phyloP scores from a whole-genome alignment of 2,113 vertebrate species.

The Mionectes macconnelli region DNA sequence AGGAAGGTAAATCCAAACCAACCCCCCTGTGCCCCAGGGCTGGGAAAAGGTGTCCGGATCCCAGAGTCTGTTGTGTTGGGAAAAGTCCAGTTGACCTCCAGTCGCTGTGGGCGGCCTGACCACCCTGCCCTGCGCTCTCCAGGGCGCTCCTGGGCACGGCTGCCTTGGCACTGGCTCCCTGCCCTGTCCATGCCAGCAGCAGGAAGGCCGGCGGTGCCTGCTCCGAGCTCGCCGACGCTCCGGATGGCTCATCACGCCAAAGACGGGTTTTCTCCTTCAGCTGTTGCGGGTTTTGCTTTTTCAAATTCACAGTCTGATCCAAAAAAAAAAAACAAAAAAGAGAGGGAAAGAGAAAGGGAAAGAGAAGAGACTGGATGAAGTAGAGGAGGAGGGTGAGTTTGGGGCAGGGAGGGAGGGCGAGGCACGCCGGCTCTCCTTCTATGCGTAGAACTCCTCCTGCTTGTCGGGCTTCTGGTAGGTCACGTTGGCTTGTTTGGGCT shows the following conservation, averaged over 20 bases:
- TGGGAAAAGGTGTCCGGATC: not conserved
- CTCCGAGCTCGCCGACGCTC: not conserved
- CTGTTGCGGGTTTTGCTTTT: not conserved
- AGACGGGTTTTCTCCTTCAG: not conserved
- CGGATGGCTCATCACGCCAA: not conserved
- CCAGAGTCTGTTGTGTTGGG: not conserved
- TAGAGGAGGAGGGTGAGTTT: not conserved
- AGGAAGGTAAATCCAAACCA: constrained; percentile 39
- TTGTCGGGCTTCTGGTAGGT: constrained; percentile 99
- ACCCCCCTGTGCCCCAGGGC: not conserved
- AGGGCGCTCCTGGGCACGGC: not conserved
- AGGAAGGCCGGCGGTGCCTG: not conserved
- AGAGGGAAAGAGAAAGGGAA: not conserved
- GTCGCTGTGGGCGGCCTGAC: accelerated
- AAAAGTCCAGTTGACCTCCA: not conserved
- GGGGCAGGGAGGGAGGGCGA: constrained; percentile 46
- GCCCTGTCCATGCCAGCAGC: not conserved
- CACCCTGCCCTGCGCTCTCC: accelerated
- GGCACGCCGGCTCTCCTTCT: constrained; percentile 71
- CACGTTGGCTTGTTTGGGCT: constrained; percentile 96
- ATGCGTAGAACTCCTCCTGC: constrained; percentile 99
- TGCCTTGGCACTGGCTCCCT: not conserved
- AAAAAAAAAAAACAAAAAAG: not conserved
- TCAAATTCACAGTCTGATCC: constrained; percentile 56
- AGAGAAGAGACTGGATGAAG: not conserved